Evolutionary conservation across 2,888 invertebrate species (phyloP).

Genomic region (Epistrophe eligans): DNA sequence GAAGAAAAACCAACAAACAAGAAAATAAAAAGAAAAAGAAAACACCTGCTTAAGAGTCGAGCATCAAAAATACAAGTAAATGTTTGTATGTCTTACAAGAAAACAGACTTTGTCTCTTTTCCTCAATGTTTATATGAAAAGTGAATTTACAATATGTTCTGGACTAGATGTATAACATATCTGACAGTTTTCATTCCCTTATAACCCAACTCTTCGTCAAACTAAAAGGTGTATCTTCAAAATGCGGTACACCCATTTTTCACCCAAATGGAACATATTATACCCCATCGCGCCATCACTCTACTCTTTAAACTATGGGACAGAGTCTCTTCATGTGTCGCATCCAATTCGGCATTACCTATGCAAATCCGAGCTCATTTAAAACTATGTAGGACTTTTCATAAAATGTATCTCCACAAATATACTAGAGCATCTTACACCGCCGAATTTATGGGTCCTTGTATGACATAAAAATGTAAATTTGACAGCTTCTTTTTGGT

Average conservation of each 20-base stretch:
- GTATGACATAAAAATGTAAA: constrained; percentile 76
- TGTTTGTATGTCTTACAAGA: constrained; percentile 42
- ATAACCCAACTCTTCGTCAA: constrained; percentile 35
- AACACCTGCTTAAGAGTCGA: constrained; percentile 57
- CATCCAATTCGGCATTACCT: constrained; percentile 66
- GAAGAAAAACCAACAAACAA: not conserved
- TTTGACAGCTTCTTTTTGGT: constrained; percentile 63
- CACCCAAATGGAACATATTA: not conserved
- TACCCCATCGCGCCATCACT: constrained; percentile 10
- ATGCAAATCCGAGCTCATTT: constrained; percentile 75
- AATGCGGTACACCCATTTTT: constrained; percentile 18
- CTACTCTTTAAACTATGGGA: not conserved
- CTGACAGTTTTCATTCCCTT: constrained; percentile 40
- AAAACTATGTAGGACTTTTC: constrained; percentile 73
- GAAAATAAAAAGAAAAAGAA: constrained; percentile 19
- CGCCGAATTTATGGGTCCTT: constrained; percentile 70
- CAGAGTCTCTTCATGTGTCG: constrained; percentile 32
- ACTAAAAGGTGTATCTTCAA: constrained; percentile 42
- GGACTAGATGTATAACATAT: constrained; percentile 38
- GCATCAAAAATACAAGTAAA: not conserved
- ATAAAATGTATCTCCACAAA: constrained; percentile 63
- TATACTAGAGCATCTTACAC: constrained; percentile 23
- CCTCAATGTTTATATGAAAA: constrained; percentile 23
- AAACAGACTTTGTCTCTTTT: constrained; percentile 33
- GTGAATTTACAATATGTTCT: constrained; percentile 59